Percentiles rank a stretch among this genome's conserved stretches.
These are phyloP conservation scores for Euplexia lucipara DNA, from an alignment of 2,888 invertebrate species.

Conservation along the genomic window DNA sequence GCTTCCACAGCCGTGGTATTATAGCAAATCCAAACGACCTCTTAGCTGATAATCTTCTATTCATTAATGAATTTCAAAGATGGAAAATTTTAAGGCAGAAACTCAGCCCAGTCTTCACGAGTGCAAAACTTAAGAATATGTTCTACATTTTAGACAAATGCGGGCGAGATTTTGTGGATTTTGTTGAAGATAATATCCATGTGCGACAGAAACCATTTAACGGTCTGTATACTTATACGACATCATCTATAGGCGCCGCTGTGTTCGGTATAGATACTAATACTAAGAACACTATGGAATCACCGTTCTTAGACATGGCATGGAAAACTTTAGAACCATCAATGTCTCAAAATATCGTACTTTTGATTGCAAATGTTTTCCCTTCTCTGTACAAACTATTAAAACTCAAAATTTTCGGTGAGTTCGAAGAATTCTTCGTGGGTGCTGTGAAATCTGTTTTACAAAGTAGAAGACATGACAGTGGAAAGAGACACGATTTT, in stretches of 20 bases:
- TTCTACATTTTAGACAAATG: constrained; percentile 78
- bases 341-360: constrained; percentile 60
- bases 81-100: constrained; percentile 84
- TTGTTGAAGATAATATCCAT: constrained; percentile 67
- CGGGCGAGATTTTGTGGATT: constrained; percentile 75
- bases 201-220: constrained; percentile 71
- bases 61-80: constrained; percentile 74
- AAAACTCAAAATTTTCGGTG: constrained; percentile 74
- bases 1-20: constrained; percentile 77
- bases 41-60: constrained; percentile 77
- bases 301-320: constrained; percentile 77
- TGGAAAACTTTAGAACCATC: constrained; percentile 70
- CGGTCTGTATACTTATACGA: constrained; percentile 75
- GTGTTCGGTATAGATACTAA: constrained; percentile 84
- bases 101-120: constrained; percentile 81
- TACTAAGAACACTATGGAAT: constrained; percentile 78
- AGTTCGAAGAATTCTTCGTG: constrained; percentile 78
- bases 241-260: constrained; percentile 79
- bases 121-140: constrained; percentile 82
- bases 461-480: constrained; percentile 66
- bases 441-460: constrained; percentile 76
- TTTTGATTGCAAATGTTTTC: constrained; percentile 64
- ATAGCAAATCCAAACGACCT: constrained; percentile 72
- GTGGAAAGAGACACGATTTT: constrained; percentile 74
- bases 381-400: constrained; percentile 71